These are phyloP conservation scores for Patiria miniata DNA, from an alignment of 35 echinoderm and acorn worm species.

Conservation along the genomic window DNA sequence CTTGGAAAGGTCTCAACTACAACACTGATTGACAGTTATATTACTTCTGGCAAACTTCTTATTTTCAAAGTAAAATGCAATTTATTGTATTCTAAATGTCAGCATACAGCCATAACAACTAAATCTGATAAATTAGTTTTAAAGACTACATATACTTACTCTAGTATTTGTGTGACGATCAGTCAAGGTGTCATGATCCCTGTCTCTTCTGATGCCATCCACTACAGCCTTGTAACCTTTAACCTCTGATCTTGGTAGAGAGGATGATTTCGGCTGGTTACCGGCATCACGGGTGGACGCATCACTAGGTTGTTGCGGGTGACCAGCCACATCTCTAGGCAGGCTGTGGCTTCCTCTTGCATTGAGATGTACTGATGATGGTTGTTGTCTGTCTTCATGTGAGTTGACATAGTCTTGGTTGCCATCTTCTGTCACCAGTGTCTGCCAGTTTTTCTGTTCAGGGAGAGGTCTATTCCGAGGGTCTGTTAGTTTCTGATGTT, in stretches of 20 bases:
- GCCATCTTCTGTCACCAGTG: not conserved
- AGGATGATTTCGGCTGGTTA: not conserved
- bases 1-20: too few relatives aligned
- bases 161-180: not conserved
- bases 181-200: not conserved
- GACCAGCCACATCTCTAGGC: not conserved
- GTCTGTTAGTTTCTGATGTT: too few relatives aligned
- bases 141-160: not conserved
- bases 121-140: too few relatives aligned
- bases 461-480: too few relatives aligned
- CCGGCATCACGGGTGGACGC: not conserved
- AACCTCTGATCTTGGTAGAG: too few relatives aligned
- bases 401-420: constrained; percentile 1
- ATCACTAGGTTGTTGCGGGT: not conserved
- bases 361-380: not conserved
- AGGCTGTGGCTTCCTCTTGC: not conserved
- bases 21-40: too few relatives aligned
- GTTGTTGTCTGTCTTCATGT: not conserved
- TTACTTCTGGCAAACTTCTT: too few relatives aligned
- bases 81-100: too few relatives aligned
- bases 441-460: too few relatives aligned
- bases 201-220: not conserved
- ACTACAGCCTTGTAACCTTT: not conserved
- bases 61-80: too few relatives aligned
- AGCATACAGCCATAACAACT: too few relatives aligned